Percentiles rank a stretch among this genome's conserved stretches.
Conservation (phyloP, 2,888 invertebrate genomes). For the Formica aserva region DNA sequence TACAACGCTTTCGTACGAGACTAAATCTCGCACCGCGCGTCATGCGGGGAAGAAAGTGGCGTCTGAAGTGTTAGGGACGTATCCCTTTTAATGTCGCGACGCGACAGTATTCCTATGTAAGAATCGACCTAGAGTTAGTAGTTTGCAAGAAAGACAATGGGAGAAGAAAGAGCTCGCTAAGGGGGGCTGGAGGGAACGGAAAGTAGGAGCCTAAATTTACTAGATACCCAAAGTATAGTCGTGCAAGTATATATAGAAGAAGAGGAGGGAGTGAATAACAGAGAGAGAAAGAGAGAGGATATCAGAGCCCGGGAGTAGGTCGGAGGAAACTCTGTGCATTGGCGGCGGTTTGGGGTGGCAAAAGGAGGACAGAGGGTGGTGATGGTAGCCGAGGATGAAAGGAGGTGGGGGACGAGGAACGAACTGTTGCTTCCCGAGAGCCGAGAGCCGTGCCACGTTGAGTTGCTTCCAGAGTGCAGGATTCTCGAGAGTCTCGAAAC, state of each 20-base stretch:
- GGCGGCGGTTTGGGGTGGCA: slow-evolving; percentile 76
- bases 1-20: slow-evolving; percentile 44
- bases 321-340: slow-evolving; percentile 73
- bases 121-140: slow-evolving; percentile 52
- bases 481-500: slow-evolving; percentile 79
- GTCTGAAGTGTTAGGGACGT: slow-evolving; percentile 77
- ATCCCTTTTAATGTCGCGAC: slow-evolving; percentile 71
- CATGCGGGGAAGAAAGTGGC: slow-evolving; percentile 66
- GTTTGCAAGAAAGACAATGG: slow-evolving; percentile 18
- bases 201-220: slow-evolving; percentile 73
- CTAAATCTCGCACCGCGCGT: slow-evolving; percentile 51
- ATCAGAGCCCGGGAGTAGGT: slow-evolving; percentile 53
- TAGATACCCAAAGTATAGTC: slow-evolving; percentile 73
- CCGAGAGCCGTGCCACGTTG: slow-evolving; percentile 74
- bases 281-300: slow-evolving; percentile 48
- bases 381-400: slow-evolving; percentile 59
- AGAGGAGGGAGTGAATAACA: slow-evolving; percentile 36
- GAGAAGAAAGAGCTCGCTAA: slow-evolving; percentile 2
- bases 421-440: slow-evolving; percentile 83
- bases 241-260: slow-evolving; percentile 47
- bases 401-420: slow-evolving; percentile 74
- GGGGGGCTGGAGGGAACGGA: slow-evolving; percentile 10
- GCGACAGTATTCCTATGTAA: slow-evolving; percentile 39
- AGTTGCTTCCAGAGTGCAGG: slow-evolving; percentile 74
- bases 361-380: slow-evolving; percentile 75